Evolutionary conservation across 2,888 invertebrate species (phyloP).

Genomic region (Listrodromus nycthemerus): DNA sequence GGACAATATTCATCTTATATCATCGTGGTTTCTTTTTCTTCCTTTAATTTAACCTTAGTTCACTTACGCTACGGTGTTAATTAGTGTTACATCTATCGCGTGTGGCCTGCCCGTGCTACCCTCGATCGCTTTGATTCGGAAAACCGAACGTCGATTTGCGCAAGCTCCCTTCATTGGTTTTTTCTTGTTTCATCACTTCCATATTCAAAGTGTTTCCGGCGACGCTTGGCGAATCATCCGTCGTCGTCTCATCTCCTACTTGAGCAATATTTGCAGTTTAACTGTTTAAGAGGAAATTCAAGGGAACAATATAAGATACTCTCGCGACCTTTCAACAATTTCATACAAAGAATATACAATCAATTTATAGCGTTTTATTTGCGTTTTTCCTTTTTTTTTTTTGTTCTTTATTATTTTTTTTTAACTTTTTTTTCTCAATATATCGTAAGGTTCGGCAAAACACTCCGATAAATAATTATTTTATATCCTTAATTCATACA

Average conservation of each 20-base stretch:
- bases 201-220: neutral
- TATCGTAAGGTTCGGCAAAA: constrained; percentile 41
- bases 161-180: constrained; percentile 7
- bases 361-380: constrained; percentile 39
- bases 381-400: neutral
- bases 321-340: constrained; percentile 44
- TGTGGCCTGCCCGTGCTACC: constrained; percentile 84
- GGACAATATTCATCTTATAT: constrained; percentile 68
- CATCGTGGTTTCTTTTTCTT: constrained; percentile 47
- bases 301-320: constrained; percentile 31
- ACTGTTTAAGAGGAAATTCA: constrained; percentile 40
- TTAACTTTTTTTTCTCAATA: constrained; percentile 25
- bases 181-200: neutral
- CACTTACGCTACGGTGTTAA: constrained; percentile 81
- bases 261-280: constrained; percentile 46
- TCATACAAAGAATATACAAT: constrained; percentile 36
- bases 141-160: constrained; percentile 32
- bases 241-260: constrained; percentile 24
- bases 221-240: neutral
- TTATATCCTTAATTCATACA: constrained; percentile 36
- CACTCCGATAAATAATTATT: constrained; percentile 43
- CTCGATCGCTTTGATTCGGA: constrained; percentile 71
- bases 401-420: neutral
- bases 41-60: constrained; percentile 64
- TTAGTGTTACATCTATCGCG: constrained; percentile 82